A percentile compares a stretch with the other conserved stretches of the same genome.
Evolutionary conservation across 2,113 vertebrate genomes (phyloP).

Genomic region (Myrmecobius fasciatus): DNA sequence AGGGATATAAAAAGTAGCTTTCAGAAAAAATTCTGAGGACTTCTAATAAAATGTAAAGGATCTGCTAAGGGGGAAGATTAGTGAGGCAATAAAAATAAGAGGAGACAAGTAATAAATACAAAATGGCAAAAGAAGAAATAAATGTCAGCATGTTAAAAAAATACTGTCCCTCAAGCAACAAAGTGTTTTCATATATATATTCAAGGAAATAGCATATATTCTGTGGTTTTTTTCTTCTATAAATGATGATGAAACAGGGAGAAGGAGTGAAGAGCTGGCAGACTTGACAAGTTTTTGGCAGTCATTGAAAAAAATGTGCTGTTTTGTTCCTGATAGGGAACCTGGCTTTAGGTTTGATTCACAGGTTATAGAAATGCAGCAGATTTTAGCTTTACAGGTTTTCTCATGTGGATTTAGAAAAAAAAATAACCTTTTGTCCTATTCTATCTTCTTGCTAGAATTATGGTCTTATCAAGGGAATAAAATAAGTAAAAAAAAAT

Average conservation of each 20-base stretch:
- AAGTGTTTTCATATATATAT: constrained; percentile 59
- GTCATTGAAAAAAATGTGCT: background rate
- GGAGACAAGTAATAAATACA: constrained; percentile 55
- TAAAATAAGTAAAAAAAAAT: background rate
- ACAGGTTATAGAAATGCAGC: constrained; percentile 7
- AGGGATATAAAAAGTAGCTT: constrained; percentile 55
- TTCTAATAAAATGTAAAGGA: constrained; percentile 63
- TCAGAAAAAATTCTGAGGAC: background rate
- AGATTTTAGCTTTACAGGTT: constrained; percentile 23
- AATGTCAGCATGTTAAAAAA: constrained; percentile 66
- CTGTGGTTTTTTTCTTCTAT: constrained; percentile 41
- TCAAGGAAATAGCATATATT: constrained; percentile 38
- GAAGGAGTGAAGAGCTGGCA: constrained; percentile 28
- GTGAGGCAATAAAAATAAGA: constrained; percentile 69
- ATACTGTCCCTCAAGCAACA: constrained; percentile 42
- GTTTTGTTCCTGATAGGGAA: constrained; percentile 15
- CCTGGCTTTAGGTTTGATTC: constrained; percentile 8
- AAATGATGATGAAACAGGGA: constrained; percentile 44
- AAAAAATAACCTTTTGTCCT: constrained; percentile 17
- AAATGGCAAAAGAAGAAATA: constrained; percentile 68
- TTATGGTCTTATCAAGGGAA: background rate
- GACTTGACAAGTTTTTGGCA: constrained; percentile 50
- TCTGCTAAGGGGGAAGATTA: constrained; percentile 63
- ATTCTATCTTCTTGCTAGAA: constrained; percentile 2
- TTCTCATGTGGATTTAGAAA: background rate